These are phyloP conservation scores for Bos javanicus DNA, from an alignment of 2,113 vertebrate genomes.

Conservation along the genomic window DNA sequence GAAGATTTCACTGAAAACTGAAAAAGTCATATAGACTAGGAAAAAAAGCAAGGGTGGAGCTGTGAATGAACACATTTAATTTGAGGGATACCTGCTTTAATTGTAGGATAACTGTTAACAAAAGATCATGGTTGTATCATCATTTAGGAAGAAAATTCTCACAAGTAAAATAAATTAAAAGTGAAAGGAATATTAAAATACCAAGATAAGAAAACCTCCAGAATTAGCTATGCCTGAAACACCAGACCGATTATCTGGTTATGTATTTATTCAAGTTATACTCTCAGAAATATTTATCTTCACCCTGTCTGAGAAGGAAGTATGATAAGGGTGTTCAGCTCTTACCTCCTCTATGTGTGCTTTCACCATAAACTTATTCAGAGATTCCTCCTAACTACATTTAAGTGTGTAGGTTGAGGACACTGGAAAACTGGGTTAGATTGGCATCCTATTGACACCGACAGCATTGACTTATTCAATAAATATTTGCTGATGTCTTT, in stretches of 20 bases:
- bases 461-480: neutral
- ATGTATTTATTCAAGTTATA: neutral
- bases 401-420: neutral
- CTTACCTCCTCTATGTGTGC: accelerated
- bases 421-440: neutral
- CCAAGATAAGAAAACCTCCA: neutral
- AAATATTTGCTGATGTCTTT: neutral
- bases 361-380: neutral
- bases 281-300: neutral
- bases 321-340: neutral
- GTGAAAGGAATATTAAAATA: neutral
- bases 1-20: neutral
- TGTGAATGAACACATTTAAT: neutral
- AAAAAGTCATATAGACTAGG: neutral
- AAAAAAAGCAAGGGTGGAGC: neutral
- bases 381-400: neutral
- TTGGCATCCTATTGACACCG: neutral
- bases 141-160: neutral
- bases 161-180: neutral
- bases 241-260: neutral
- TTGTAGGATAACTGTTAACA: neutral
- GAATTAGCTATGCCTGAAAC: neutral
- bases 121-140: neutral
- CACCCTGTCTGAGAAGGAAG: neutral
- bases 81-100: neutral